phyloP scores from a whole-genome alignment of 2,888 invertebrate genomes.

The Harpalus rubripes region DNA sequence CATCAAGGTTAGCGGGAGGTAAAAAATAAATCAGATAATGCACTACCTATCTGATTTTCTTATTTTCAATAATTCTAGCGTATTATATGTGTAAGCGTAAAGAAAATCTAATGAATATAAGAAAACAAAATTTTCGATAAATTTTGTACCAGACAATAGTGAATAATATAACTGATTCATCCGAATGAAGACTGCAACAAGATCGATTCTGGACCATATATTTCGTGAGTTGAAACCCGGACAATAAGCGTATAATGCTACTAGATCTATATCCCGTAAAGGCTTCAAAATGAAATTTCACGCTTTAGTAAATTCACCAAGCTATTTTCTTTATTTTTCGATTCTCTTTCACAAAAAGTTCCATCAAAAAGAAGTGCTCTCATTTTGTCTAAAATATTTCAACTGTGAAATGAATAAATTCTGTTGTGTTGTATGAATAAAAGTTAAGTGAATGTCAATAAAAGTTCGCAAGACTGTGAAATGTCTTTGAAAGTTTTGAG shows the following conservation, averaged over 20 bases:
- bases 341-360: neutral
- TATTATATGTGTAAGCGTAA: too few species aligned
- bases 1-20: too few species aligned
- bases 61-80: too few species aligned
- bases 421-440: conserved; percentile 47
- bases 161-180: too few species aligned
- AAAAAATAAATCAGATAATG: too few species aligned
- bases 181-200: too few species aligned
- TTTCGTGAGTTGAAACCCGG: neutral
- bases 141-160: too few species aligned
- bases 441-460: conserved; percentile 48
- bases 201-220: neutral
- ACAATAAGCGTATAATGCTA: neutral
- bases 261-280: neutral
- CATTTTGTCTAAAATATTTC: conserved; percentile 19
- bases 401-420: conserved; percentile 45
- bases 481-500: conserved; percentile 46
- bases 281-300: neutral
- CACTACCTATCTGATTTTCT: too few species aligned
- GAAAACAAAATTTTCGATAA: too few species aligned
- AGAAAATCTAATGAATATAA: too few species aligned
- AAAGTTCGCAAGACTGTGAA: conserved; percentile 36
- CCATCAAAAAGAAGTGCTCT: neutral
- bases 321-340: neutral
- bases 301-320: neutral